Evolutionary conservation across 1,140 invertebrate genomes (phyloP).

Genomic region (Heliconius nattereri): DNA sequence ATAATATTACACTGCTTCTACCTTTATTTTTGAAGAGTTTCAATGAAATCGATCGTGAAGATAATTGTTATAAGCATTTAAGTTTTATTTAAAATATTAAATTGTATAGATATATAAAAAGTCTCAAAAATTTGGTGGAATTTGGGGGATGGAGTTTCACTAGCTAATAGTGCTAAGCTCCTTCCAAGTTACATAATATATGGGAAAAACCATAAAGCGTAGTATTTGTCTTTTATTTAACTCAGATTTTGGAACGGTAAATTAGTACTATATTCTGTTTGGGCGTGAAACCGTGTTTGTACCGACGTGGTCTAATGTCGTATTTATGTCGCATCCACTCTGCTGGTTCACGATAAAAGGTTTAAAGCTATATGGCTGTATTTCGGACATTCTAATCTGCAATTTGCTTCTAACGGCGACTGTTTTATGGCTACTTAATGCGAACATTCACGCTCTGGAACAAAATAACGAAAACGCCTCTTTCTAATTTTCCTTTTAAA

Average conservation of each 20-base stretch:
- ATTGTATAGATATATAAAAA: too few species aligned
- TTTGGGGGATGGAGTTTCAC: too few species aligned
- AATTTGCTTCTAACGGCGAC: conserved; percentile 43
- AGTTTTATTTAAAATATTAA: too few species aligned
- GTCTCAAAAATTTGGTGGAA: too few species aligned
- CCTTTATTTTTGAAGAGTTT: not conserved
- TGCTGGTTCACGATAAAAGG: conserved; percentile 50
- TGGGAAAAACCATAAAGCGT: not conserved
- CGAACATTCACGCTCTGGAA: conserved; percentile 29
- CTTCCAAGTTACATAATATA: too few species aligned
- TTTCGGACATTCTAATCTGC: conserved; percentile 47
- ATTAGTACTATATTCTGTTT: conserved; percentile 32
- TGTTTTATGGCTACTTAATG: conserved; percentile 44
- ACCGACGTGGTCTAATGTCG: conserved; percentile 42
- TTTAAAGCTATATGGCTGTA: conserved; percentile 52
- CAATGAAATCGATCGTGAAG: not conserved
- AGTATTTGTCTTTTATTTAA: not conserved
- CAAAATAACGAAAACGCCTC: conserved; percentile 12
- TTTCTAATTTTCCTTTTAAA: not conserved
- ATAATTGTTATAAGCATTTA: too few species aligned
- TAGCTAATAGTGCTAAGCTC: too few species aligned
- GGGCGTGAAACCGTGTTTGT: conserved; percentile 35
- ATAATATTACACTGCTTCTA: not conserved
- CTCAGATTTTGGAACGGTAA: not conserved
- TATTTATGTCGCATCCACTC: conserved; percentile 45